These are phyloP conservation scores for Platichthys stellatus DNA, from an alignment of 2,113 vertebrate genomes.

Conservation along the genomic window DNA sequence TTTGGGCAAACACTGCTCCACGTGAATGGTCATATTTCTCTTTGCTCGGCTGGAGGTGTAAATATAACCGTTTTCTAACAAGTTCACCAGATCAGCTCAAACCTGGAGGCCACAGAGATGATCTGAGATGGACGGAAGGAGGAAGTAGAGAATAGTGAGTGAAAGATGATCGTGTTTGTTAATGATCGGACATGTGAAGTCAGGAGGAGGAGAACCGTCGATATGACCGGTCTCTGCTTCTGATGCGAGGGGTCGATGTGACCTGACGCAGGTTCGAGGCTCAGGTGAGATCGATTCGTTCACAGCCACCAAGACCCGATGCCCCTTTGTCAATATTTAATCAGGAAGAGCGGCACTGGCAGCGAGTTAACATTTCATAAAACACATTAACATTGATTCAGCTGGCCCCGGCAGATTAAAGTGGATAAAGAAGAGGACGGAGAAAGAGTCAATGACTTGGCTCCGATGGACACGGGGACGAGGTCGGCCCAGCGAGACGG, in stretches of 20 bases:
- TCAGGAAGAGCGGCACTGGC: conserved; percentile 56
- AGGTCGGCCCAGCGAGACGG: background rate
- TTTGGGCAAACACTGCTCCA: no score
- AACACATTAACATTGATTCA: conserved; percentile 74
- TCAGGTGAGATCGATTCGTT: conserved; percentile 54
- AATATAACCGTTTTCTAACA: no score
- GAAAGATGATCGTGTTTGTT: background rate
- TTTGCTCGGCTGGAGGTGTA: no score
- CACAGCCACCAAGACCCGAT: conserved; percentile 30
- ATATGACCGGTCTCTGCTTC: background rate
- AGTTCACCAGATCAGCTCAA: no score
- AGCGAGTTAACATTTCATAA: conserved; percentile 70
- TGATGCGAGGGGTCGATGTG: background rate
- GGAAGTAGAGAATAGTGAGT: background rate
- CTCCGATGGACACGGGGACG: background rate
- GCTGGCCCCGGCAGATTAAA: conserved; percentile 45
- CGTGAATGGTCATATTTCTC: no score
- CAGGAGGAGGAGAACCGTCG: no score
- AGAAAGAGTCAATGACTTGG: conserved; percentile 10
- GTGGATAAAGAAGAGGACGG: conserved; percentile 41
- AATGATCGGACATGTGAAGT: background rate
- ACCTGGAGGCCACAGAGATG: no score
- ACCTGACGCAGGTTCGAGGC: background rate
- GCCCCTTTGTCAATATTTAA: conserved; percentile 72
- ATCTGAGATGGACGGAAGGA: no score